Conservation (phyloP, 2,113 vertebrate species). For the Pelecanoides urinatrix region DNA sequence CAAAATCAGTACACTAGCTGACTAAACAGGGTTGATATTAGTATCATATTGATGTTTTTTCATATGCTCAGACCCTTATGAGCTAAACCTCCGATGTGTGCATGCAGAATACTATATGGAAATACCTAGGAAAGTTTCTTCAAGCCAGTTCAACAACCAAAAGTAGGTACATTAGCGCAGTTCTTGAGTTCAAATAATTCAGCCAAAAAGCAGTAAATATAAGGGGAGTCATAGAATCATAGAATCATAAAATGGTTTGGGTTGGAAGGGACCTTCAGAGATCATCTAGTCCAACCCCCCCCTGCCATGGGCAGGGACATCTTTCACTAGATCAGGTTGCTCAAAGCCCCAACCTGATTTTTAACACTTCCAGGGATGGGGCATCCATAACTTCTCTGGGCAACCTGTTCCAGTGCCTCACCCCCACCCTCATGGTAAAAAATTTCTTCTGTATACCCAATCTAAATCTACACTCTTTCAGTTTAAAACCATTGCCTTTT, state of each 20-base stretch:
- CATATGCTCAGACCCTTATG: not conserved
- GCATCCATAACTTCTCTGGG: not conserved
- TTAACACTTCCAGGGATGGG: not conserved
- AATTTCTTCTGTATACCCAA: not conserved
- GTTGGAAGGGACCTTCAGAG: not conserved
- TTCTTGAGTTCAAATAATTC: not conserved
- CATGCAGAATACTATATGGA: not conserved
- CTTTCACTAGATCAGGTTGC: not conserved
- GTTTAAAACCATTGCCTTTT: not conserved
- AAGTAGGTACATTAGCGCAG: not conserved
- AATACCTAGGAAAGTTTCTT: not conserved
- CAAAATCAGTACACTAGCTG: not conserved
- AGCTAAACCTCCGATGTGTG: not conserved
- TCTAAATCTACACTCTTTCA: not conserved
- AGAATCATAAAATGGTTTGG: not conserved
- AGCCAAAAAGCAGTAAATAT: not conserved
- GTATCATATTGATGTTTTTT: not conserved
- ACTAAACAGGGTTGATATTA: not conserved
- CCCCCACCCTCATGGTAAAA: not conserved
- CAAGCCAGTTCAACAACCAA: not conserved
- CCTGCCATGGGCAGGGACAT: not conserved
- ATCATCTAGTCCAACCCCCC: not conserved
- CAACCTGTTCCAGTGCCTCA: not conserved
- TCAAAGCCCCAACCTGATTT: not conserved
- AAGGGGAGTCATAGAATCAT: not conserved